phyloP scores from a whole-genome alignment of 2,888 invertebrate genomes.

The Caenorhabditis wallacei region DNA sequence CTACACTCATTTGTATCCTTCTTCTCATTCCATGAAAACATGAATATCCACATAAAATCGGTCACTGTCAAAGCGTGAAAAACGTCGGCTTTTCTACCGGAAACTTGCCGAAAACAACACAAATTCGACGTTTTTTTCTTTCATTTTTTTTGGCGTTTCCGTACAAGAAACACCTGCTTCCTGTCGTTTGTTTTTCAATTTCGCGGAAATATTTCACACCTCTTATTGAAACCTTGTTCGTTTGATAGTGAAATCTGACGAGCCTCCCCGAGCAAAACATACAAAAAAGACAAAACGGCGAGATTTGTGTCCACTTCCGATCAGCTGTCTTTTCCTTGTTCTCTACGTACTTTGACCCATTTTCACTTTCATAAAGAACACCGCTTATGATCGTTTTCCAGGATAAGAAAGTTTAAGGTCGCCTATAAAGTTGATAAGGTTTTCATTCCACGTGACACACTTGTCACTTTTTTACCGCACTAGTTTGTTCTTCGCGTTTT shows the following conservation, averaged over 20 bases:
- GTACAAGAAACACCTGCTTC: conserved; percentile 46
- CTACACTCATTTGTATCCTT: not conserved
- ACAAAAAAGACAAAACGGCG: conserved; percentile 13
- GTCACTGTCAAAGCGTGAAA: conserved; percentile 17
- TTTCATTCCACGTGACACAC: conserved; percentile 41
- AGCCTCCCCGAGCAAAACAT: conserved; percentile 42
- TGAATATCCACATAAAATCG: not conserved
- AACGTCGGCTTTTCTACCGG: conserved; percentile 17
- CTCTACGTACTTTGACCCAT: conserved; percentile 29
- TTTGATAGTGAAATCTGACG: not conserved
- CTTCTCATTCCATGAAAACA: not conserved
- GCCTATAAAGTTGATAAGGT: conserved; percentile 29
- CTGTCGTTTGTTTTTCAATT: conserved; percentile 16
- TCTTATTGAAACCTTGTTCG: conserved; percentile 21
- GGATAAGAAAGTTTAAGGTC: conserved; percentile 26
- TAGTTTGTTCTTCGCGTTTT: conserved; percentile 40
- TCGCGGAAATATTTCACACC: not conserved
- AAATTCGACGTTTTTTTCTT: conserved; percentile 30
- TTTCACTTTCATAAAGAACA: conserved; percentile 23
- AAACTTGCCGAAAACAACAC: conserved; percentile 46
- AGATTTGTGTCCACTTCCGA: conserved; percentile 8
- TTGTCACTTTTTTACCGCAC: conserved; percentile 25
- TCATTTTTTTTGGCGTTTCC: not conserved
- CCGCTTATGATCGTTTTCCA: conserved; percentile 3
- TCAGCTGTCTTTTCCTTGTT: conserved; percentile 23